phyloP scores from a whole-genome alignment of 2,113 vertebrate genomes.

The Pangasianodon gigas region DNA sequence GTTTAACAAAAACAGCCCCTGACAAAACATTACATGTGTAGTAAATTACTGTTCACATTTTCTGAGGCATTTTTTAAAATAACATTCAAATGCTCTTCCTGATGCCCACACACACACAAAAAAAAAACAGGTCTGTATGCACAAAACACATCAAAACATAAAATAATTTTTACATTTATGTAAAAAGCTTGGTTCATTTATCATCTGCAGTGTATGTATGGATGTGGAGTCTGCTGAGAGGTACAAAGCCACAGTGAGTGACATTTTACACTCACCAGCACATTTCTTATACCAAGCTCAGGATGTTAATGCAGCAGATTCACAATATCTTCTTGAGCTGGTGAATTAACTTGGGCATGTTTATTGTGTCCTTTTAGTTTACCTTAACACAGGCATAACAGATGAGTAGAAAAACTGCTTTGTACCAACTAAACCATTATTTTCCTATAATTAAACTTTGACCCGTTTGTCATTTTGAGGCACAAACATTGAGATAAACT shows the following conservation, averaged over 20 bases:
- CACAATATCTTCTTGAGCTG: not conserved
- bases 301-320: not conserved
- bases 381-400: not conserved
- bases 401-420: not conserved
- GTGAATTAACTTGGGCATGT: not conserved
- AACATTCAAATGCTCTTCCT: not conserved
- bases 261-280: not conserved
- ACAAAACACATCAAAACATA: not conserved
- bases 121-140: not conserved
- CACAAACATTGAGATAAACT: too few relatives aligned
- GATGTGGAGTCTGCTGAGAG: not conserved
- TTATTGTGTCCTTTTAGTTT: too few relatives aligned
- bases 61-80: not conserved
- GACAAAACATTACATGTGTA: not conserved
- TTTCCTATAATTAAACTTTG: not conserved
- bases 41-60: not conserved
- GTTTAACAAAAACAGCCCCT: not conserved
- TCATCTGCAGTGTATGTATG: not conserved
- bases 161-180: not conserved
- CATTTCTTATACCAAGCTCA: not conserved
- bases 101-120: not conserved
- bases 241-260: not conserved
- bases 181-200: not conserved
- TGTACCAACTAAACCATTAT: not conserved
- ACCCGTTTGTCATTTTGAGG: too few relatives aligned